Conservation (phyloP, 2,113 vertebrate species). For the Castor canadensis region DNA sequence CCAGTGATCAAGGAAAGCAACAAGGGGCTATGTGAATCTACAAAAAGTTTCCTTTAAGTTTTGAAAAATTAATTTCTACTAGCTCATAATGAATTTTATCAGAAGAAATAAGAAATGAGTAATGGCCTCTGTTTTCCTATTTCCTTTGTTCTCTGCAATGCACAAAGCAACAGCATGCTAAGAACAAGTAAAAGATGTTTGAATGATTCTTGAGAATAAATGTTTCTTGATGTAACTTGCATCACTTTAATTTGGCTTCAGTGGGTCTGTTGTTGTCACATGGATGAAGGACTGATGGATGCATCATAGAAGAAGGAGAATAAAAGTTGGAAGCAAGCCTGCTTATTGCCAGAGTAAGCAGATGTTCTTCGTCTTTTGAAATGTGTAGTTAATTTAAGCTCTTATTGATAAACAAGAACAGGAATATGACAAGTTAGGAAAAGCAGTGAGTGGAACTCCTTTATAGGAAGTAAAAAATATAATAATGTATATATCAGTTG, state of each 20-base stretch:
- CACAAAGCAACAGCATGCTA: background rate
- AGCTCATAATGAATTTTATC: background rate
- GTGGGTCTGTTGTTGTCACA: fast-evolving
- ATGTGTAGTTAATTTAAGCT: background rate
- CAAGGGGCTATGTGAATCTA: background rate
- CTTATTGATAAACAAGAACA: background rate
- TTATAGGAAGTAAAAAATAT: background rate
- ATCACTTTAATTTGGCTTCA: background rate
- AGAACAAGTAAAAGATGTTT: background rate
- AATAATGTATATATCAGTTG: background rate
- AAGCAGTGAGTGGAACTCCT: background rate
- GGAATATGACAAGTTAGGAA: background rate
- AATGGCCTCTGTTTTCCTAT: background rate
- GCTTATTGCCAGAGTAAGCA: background rate
- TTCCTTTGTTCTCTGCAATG: background rate
- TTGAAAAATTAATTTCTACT: background rate
- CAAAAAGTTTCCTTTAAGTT: background rate
- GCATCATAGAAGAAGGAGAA: background rate
- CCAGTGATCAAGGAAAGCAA: background rate
- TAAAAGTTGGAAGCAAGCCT: background rate
- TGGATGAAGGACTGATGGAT: background rate
- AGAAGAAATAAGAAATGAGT: background rate
- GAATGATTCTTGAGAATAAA: background rate
- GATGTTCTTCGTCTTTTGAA: background rate
- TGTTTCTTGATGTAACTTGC: background rate